These are phyloP conservation scores for Aplocera efformata DNA, from an alignment of 2,888 invertebrate species.

Conservation along the genomic window DNA sequence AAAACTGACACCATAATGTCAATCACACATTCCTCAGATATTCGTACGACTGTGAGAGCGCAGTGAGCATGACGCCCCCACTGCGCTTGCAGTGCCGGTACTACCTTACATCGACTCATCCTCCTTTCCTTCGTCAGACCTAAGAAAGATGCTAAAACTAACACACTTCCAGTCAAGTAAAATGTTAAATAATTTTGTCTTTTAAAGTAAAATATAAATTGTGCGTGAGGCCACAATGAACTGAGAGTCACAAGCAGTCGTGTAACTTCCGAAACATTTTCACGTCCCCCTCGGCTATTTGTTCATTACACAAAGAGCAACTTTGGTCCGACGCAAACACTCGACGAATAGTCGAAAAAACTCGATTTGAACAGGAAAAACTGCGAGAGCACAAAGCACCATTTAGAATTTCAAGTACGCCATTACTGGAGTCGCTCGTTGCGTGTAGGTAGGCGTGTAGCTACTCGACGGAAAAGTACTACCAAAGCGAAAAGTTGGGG, in stretches of 20 bases:
- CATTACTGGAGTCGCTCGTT: constrained; percentile 29
- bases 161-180: too few species aligned
- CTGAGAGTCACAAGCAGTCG: constrained; percentile 1
- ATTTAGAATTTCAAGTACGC: constrained; percentile 44
- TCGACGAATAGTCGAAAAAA: constrained; percentile 37
- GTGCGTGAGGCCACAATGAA: constrained; percentile 1
- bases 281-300: constrained; percentile 14
- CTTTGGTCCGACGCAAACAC: constrained; percentile 28
- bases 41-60: too few species aligned
- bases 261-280: constrained; percentile 6
- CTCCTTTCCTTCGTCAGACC: too few species aligned
- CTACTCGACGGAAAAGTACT: constrained; percentile 36
- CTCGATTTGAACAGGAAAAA: constrained; percentile 31
- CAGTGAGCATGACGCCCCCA: too few species aligned
- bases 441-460: constrained; percentile 9
- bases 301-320: constrained; percentile 28
- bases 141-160: too few species aligned
- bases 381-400: constrained; percentile 32
- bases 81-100: too few species aligned
- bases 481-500: constrained; percentile 11
- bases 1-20: too few species aligned
- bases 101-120: too few species aligned
- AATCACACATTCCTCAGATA: too few species aligned
- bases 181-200: too few species aligned
- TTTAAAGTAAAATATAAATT: constrained; percentile 2